Conservation (phyloP, 1,140 invertebrate species). For the Rhysida immarginata region DNA sequence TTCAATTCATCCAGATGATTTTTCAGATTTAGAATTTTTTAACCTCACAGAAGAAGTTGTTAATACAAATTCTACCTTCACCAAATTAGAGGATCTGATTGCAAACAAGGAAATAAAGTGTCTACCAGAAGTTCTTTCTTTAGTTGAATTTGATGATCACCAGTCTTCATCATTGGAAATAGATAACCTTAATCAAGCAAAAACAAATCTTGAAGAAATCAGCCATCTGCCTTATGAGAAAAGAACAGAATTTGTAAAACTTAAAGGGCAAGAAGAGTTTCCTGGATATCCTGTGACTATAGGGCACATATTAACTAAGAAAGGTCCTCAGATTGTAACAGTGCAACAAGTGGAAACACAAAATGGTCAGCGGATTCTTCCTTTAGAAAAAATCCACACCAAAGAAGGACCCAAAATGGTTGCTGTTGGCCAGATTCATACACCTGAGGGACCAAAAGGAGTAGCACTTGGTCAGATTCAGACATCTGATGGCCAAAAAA, state of each 20-base stretch:
- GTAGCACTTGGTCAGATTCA: constrained; percentile 27
- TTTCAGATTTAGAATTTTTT: background rate
- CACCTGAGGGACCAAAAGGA: constrained; percentile 19
- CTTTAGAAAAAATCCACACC: background rate
- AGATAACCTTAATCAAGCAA: too few species aligned
- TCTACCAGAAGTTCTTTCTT: too few species aligned
- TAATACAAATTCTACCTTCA: too few species aligned
- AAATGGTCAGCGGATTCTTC: background rate
- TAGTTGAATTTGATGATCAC: too few species aligned
- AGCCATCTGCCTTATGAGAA: too few species aligned
- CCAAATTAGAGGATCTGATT: too few species aligned
- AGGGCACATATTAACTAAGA: background rate
- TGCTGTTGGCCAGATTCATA: constrained; percentile 18
- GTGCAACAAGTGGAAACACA: constrained; percentile 1
- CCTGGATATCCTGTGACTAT: background rate
- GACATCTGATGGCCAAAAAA: constrained; percentile 18
- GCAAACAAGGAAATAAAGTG: too few species aligned
- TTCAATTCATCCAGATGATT: background rate
- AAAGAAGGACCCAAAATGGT: constrained; percentile 13
- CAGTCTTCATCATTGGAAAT: too few species aligned
- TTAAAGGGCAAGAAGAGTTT: background rate
- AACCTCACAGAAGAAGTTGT: too few species aligned
- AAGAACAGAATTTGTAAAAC: too few species aligned
- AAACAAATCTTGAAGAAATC: too few species aligned
- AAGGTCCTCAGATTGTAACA: background rate